Evolutionary conservation across 1,140 invertebrate species (phyloP), one percentile per base, ranked within the genome.

Genomic region (Zelostemma sp.): DNA sequence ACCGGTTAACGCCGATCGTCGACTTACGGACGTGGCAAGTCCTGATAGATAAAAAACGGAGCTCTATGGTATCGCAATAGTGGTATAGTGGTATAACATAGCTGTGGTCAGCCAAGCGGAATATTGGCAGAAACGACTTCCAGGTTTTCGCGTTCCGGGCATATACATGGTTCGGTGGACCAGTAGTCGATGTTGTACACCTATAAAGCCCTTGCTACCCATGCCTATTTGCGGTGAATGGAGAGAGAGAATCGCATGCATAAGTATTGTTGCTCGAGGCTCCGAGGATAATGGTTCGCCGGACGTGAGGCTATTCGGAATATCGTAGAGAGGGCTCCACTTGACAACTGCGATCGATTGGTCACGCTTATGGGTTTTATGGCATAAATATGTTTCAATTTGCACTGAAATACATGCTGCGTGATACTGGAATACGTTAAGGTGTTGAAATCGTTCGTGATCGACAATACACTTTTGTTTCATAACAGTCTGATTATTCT

Each of bases 41-140:
- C 33, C 28, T 5, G 31, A 35, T 41, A 55, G 47, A 41, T 61
- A 55, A 75, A 72, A 25, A 71, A 68, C 31, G 45, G 8, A 25
- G 21, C 41, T 45, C 50, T 40, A 40, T 16, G 25, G 68, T 58
- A 74, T 59, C 48, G 56, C 72, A 69, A 53, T 68, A 74, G 72
- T 50, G n/a, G n/a, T n/a, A n/a, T 72, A 72, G 71, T 75, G 61
- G 63, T 68, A 49, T 73, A 63, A 68, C 76, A 77, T 75, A 78
- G 68, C 76, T 76, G 73, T 74, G 77, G 67, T 70, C 76, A 78
- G 66, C 76, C 77, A 78, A 74, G 72, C 74, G 76, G 70, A 79
- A 76, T 79, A 53, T 65, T 65, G 66, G 57, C 70, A 59, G 59
- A 56, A 76, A 73, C 35, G 58, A 76, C 73, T 68, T 75, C 55